phyloP scores from a whole-genome alignment of 2,888 invertebrate species.

The Meta bourneti region DNA sequence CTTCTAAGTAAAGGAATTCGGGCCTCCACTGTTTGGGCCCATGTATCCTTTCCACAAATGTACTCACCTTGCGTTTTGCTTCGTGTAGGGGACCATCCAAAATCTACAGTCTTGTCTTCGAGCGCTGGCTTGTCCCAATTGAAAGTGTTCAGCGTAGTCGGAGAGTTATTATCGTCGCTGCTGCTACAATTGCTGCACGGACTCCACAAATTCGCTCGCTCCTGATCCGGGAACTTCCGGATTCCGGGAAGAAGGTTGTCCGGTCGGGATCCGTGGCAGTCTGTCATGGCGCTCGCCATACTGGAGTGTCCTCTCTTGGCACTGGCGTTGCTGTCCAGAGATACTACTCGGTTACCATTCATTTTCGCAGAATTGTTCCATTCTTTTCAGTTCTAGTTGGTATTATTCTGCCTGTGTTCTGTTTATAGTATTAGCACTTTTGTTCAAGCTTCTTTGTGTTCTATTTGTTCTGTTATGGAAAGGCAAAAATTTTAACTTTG shows the following conservation, averaged over 20 bases:
- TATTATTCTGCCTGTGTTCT: neutral
- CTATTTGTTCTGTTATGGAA: too few species aligned
- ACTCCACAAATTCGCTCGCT: conserved; percentile 65
- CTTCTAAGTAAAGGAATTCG: too few species aligned
- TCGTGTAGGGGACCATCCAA: conserved; percentile 52
- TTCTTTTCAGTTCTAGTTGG: neutral
- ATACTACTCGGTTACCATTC: conserved; percentile 23
- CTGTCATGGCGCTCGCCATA: conserved; percentile 30
- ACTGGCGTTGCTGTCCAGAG: neutral
- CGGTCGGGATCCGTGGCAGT: conserved; percentile 21
- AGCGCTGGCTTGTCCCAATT: conserved; percentile 73
- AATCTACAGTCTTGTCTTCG: conserved; percentile 69
- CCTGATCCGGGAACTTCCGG: conserved; percentile 37
- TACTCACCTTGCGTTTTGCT: neutral
- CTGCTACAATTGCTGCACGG: conserved; percentile 71
- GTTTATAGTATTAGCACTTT: neutral
- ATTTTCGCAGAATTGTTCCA: conserved; percentile 6
- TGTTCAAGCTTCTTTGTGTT: too few species aligned
- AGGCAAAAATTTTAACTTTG: too few species aligned
- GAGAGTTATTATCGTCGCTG: conserved; percentile 74
- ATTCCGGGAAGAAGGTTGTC: conserved; percentile 42
- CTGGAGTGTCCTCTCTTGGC: conserved; percentile 23
- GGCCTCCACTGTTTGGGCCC: too few species aligned
- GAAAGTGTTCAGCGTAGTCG: conserved; percentile 63
- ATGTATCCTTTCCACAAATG: too few species aligned